Conservation (phyloP, 1,140 invertebrate genomes). For the Camponotus floridanus region DNA sequence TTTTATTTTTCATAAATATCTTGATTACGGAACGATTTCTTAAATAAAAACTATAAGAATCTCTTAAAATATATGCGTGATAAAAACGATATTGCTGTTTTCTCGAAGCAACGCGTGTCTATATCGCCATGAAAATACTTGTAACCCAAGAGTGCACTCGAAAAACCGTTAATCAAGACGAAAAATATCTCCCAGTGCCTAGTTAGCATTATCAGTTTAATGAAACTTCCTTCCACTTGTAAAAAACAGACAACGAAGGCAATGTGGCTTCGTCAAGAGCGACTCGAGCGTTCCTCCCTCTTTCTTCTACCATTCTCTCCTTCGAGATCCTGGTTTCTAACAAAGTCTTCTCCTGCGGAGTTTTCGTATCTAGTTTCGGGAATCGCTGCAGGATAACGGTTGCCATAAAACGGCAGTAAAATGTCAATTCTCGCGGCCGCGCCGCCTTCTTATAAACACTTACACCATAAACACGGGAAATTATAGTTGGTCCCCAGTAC, state of each 20-base stretch:
- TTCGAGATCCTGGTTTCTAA: slow-evolving; percentile 43
- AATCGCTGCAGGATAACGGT: slow-evolving; percentile 72
- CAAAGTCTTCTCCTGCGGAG: slow-evolving; percentile 36
- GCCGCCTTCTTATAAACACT: slow-evolving; percentile 73
- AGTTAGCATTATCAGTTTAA: slow-evolving; percentile 71
- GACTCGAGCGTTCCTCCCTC: slow-evolving; percentile 8
- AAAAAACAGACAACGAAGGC: slow-evolving; percentile 11
- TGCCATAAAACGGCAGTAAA: slow-evolving; percentile 75
- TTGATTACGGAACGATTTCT: neutral
- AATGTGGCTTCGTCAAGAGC: slow-evolving; percentile 13
- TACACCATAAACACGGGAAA: slow-evolving; percentile 76
- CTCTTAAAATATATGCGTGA: neutral
- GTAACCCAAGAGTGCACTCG: slow-evolving; percentile 5
- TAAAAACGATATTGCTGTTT: neutral
- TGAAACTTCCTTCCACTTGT: slow-evolving; percentile 33
- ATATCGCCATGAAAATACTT: neutral
- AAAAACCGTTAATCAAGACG: slow-evolving; percentile 43
- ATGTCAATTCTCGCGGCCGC: slow-evolving; percentile 50
- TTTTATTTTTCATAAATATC: slow-evolving; percentile 23
- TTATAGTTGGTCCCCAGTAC: slow-evolving; percentile 68
- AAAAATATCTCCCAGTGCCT: slow-evolving; percentile 47
- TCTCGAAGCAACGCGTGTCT: neutral
- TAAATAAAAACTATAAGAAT: slow-evolving; percentile 4
- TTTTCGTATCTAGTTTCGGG: slow-evolving; percentile 76
- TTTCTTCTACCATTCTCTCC: no score